phyloP scores from a whole-genome alignment of 2,888 invertebrate genomes.

The Rapana venosa region DNA sequence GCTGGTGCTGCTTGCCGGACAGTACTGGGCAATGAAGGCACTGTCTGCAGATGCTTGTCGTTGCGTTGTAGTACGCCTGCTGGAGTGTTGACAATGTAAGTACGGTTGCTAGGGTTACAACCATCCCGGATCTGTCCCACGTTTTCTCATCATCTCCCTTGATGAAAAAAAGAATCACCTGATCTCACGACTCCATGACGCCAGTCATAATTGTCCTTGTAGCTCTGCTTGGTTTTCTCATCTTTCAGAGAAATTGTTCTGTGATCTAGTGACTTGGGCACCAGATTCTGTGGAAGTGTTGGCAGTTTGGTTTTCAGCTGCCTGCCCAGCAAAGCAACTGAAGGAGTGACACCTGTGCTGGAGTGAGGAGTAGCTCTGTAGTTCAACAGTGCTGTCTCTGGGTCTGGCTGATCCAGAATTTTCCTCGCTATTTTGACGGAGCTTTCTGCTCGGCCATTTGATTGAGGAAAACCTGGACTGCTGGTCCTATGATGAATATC shows the following conservation, averaged over 20 bases:
- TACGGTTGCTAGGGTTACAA: constrained; percentile 26
- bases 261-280: neutral
- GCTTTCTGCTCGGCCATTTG: constrained; percentile 15
- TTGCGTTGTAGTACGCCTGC: neutral
- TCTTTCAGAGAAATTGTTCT: neutral
- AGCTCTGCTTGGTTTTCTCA: neutral
- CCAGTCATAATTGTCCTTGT: constrained; percentile 3
- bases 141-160: neutral
- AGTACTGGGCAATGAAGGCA: neutral
- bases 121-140: constrained; percentile 31
- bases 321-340: constrained; percentile 20
- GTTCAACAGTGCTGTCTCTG: neutral
- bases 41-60: constrained; percentile 16
- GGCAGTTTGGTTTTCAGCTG: constrained; percentile 9
- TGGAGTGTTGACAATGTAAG: constrained; percentile 44
- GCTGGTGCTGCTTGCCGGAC: neutral
- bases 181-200: neutral
- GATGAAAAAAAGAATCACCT: neutral
- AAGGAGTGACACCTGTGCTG: neutral
- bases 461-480: constrained; percentile 31
- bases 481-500: constrained; percentile 16
- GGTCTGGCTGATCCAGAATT: neutral
- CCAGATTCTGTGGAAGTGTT: neutral
- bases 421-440: constrained; percentile 21
- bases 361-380: constrained; percentile 16